Evolutionary conservation across 2,113 vertebrate genomes (phyloP), one percentile per base, ranked within the genome.

Genomic region (Chlorocebus sabaeus): DNA sequence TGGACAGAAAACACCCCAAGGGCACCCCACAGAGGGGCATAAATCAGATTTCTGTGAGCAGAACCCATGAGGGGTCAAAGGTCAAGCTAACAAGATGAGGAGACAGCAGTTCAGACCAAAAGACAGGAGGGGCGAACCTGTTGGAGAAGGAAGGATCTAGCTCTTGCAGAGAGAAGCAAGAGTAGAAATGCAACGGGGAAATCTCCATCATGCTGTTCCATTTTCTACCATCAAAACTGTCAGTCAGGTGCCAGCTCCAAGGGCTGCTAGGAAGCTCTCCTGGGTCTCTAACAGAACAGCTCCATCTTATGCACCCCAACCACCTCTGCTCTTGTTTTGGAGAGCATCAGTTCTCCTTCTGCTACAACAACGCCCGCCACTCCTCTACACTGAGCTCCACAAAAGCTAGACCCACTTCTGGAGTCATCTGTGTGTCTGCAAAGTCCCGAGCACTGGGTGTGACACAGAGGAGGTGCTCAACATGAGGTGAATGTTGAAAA

Each of bases 301-400:
- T 18, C 57, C 14, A 8, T 38, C 45, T 8, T 8, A 80, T 38
- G 20, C 32, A 45, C 61, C 40, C 8, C 7, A 30, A 17, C 20
- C 57, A 48, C 50, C 55, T 30, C 70, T 13, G 32, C 45, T 38
- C 48, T 48, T 30, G 3, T 2, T 32, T 18, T 52, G n/a, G 45
- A 67, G 35, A n/a, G 57, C 9, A 3, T 25, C 25, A 25, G 82
- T 32, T 52, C 1, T 5, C 50, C n/a, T 43, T 40, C 30, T 50
- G 23, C 5, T 22, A 25, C 3, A 68, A 6, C 11, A 4, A 70
- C 0, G 1, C 1, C 61, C 3, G 1, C n/a, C 55, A 23, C 4
- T 16, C 22, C 75, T 52, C 40, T 2, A 30, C 64, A 35, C 2
- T 0, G 30, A 73, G 61, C 30, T 52, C 35, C 45, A 20, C 3